Conservation (phyloP, 2,888 invertebrate genomes). For the Drosophila rellima region DNA sequence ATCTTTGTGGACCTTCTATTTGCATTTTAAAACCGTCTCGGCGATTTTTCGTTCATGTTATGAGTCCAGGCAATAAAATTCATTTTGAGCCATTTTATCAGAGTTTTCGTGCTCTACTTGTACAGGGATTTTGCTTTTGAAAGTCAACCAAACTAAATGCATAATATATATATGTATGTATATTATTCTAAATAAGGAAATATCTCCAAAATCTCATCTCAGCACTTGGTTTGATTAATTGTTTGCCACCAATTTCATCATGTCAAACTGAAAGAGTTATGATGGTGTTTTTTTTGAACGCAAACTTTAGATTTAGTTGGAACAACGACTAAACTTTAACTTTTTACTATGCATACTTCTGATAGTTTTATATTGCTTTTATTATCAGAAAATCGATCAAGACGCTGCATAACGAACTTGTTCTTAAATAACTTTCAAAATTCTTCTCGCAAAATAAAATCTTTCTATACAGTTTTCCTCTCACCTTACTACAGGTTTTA, state of each 20-base stretch:
- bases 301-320: background rate
- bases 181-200: background rate
- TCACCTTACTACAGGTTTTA: no score
- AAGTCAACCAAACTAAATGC: slow-evolving; percentile 1
- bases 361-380: no score
- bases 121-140: background rate
- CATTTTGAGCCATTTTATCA: no score
- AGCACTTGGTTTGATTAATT: slow-evolving; percentile 32
- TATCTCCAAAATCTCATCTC: background rate
- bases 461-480: no score
- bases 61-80: slow-evolving; percentile 47
- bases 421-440: background rate
- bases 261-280: slow-evolving; percentile 23
- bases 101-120: slow-evolving; percentile 9
- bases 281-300: background rate
- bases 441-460: background rate
- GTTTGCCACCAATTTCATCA: slow-evolving; percentile 6
- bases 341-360: background rate
- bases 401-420: no score
- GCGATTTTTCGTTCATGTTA: slow-evolving; percentile 32
- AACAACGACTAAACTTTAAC: background rate
- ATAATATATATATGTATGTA: no score
- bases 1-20: slow-evolving; percentile 25
- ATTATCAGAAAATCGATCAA: no score
- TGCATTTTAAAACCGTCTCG: slow-evolving; percentile 47